These are phyloP conservation scores for Mirounga angustirostris DNA, from an alignment of 2,113 vertebrate genomes.

Conservation along the genomic window DNA sequence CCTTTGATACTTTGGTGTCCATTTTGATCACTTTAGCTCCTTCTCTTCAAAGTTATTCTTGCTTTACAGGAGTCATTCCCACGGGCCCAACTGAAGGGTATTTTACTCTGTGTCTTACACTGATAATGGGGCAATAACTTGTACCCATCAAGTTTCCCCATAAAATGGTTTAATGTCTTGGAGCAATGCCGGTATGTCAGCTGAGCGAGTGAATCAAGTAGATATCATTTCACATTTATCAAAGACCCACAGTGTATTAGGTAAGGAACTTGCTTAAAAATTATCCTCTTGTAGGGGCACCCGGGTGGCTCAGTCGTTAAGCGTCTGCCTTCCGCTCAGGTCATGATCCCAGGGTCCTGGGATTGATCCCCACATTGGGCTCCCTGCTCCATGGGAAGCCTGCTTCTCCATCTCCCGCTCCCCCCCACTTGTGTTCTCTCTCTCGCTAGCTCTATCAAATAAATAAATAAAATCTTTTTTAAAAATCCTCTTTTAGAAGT, in stretches of 20 bases:
- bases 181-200: slow-evolving; percentile 58
- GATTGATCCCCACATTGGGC: too few relatives aligned
- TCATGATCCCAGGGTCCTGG: too few relatives aligned
- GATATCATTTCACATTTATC: slow-evolving; percentile 38
- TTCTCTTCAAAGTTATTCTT: slow-evolving; percentile 66
- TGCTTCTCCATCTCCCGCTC: too few relatives aligned
- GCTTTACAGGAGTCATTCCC: slow-evolving; percentile 59
- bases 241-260: not conserved
- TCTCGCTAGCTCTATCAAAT: too few relatives aligned
- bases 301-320: too few relatives aligned
- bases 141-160: slow-evolving; percentile 73
- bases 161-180: slow-evolving; percentile 75
- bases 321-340: too few relatives aligned
- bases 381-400: too few relatives aligned
- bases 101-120: slow-evolving; percentile 75
- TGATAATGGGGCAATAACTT: slow-evolving; percentile 75
- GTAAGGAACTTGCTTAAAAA: slow-evolving; percentile 34
- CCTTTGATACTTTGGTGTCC: not conserved
- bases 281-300: not conserved
- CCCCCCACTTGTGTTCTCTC: too few relatives aligned
- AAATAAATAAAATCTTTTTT: too few relatives aligned
- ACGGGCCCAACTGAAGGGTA: slow-evolving; percentile 29
- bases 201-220: slow-evolving; percentile 60
- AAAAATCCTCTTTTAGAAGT: not conserved
- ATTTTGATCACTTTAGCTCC: slow-evolving; percentile 71